Evolutionary conservation across 2,113 vertebrate genomes (phyloP), one percentile per base, ranked within the genome.

Genomic region (Cinclus mexicanus): DNA sequence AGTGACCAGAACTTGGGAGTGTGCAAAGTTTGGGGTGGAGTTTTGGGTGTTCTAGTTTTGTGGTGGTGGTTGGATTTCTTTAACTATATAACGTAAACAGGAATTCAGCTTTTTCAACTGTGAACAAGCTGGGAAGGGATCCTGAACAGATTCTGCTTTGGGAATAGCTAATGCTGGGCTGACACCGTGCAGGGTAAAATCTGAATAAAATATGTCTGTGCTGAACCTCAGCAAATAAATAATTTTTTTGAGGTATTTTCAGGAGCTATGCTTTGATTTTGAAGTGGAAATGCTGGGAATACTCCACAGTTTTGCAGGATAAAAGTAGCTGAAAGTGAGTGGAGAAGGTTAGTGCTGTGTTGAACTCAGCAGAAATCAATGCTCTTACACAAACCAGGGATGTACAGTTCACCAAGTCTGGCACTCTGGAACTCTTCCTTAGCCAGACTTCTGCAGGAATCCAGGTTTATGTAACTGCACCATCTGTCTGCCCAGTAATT

Each of bases 401-500:
- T 70, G 72, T 83, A 83, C 28, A 15, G 42, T n/a, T 10, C 82
- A 83, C 47, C 71, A 83, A 50, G 76, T 41, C 76, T 93, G 94
- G 96, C 96, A 87, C 0, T 11, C 24, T 49, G 25, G 52, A 81
- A 80, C 64, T 95, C 35, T 50, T 70, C 22, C 89, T 77, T 55
- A 70, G 96, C 95, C 96, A 97, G 83, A 50, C 37, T 83, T 46
- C 7, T 29, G 90, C 85, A 92, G 92, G 94, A 95, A 78, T 65
- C 10, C 1, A 83, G 76, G 91, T 72, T 97, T 97, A 97, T 67
- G 12, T 97, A 97, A 97, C 83, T 72, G 86, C 52, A 70, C 95
- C 96, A 97, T 97, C 96, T 97, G 96, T 52, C 89, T 89, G 57
- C 83, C 86, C 50, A 92, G 78, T 80, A 71, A 63, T 81, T 94